A percentile compares a stretch with the other conserved stretches of the same genome.
These are phyloP conservation scores for Chunga burmeisteri DNA, from an alignment of 2,113 vertebrate genomes.

Conservation along the genomic window DNA sequence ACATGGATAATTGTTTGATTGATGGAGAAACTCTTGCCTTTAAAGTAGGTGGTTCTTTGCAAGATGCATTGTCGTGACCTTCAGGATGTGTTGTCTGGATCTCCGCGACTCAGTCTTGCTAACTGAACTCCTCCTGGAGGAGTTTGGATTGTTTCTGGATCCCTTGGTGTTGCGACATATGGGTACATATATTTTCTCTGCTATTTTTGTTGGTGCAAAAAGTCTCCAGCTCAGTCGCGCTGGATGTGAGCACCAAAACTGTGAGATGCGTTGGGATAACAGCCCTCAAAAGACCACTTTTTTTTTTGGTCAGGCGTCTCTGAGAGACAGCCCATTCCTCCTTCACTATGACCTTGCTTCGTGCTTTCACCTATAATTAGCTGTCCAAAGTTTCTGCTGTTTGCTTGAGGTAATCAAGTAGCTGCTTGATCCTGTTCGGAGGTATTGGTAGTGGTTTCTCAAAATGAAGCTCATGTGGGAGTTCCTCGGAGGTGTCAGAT, in stretches of 20 bases:
- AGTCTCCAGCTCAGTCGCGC: neutral
- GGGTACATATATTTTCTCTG: neutral
- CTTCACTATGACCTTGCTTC: neutral
- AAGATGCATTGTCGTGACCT: accelerated
- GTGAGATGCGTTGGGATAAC: neutral
- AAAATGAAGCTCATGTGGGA: constrained; percentile 10
- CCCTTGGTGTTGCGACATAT: neutral
- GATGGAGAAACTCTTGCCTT: neutral
- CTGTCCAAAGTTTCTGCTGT: neutral
- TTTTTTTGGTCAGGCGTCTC: neutral
- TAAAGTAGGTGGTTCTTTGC: neutral
- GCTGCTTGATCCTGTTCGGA: neutral
- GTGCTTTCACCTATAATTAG: neutral
- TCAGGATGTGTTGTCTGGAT: neutral
- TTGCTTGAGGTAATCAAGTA: neutral
- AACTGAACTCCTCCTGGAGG: neutral
- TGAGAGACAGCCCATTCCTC: neutral
- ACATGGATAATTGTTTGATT: neutral
- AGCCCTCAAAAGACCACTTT: neutral
- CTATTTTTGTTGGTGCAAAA: neutral
- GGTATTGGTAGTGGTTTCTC: neutral
- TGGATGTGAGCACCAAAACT: neutral
- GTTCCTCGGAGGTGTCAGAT: neutral
- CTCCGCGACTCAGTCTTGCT: neutral
- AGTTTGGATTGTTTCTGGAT: neutral